Conservation (phyloP, 2,113 vertebrate species). For the Neoarius graeffei region DNA sequence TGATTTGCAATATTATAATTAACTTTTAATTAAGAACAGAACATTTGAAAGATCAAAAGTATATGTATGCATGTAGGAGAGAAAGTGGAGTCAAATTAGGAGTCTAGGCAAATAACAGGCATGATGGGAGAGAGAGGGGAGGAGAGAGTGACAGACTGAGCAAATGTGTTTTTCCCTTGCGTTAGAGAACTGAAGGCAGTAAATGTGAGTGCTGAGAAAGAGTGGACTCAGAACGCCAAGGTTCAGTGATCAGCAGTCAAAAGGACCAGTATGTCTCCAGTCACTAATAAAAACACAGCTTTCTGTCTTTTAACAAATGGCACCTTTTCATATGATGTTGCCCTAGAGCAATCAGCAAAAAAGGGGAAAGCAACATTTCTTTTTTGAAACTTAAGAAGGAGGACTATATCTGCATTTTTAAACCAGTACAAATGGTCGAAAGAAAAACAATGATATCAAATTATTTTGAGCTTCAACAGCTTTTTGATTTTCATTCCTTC, state of each 20-base stretch:
- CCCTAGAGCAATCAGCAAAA: constrained; percentile 38
- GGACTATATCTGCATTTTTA: background rate
- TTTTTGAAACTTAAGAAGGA: background rate
- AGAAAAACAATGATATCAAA: constrained; percentile 36
- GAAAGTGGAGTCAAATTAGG: background rate
- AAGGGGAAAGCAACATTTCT: background rate
- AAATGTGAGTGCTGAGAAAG: constrained; percentile 66
- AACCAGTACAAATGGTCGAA: background rate
- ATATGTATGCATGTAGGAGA: background rate
- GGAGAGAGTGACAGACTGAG: constrained; percentile 16
- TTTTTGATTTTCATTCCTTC: constrained; percentile 64
- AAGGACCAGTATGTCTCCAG: constrained; percentile 54
- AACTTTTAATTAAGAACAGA: background rate
- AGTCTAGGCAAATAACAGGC: background rate
- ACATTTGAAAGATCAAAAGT: background rate
- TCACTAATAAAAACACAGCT: constrained; percentile 56
- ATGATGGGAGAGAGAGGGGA: background rate
- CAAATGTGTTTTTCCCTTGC: constrained; percentile 36
- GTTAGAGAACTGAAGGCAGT: constrained; percentile 64
- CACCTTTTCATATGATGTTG: constrained; percentile 50
- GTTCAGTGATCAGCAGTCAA: constrained; percentile 70
- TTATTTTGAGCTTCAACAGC: constrained; percentile 35
- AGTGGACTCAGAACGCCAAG: constrained; percentile 65
- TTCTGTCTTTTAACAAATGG: constrained; percentile 51
- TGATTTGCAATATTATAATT: background rate